phyloP scores from a whole-genome alignment of 2,888 invertebrate genomes.

The Lasioglossum villosulum region DNA sequence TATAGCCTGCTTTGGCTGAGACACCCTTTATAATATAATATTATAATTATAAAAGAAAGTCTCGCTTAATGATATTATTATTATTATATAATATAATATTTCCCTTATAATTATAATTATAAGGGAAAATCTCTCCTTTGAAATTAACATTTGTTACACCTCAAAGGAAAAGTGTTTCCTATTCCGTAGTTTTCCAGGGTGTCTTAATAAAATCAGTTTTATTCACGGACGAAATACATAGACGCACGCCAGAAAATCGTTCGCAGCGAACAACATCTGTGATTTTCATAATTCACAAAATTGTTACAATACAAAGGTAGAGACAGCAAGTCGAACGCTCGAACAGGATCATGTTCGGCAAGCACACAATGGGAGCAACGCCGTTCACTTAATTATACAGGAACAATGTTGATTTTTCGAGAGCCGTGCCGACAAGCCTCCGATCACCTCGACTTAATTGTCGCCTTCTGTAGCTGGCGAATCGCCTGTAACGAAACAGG shows the following conservation, averaged over 20 bases:
- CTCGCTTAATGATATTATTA: too few species aligned
- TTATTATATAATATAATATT: too few species aligned
- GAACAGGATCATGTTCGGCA: not conserved
- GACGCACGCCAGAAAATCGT: not conserved
- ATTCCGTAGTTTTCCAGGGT: not conserved
- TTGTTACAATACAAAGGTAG: not conserved
- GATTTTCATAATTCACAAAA: not conserved
- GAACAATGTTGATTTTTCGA: slow-evolving; percentile 13
- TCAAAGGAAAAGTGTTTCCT: too few species aligned
- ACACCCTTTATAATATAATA: too few species aligned
- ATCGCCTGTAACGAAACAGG: slow-evolving; percentile 57
- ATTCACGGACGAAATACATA: not conserved
- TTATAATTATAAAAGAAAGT: too few species aligned
- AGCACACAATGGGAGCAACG: not conserved
- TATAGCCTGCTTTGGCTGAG: too few species aligned
- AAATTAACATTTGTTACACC: too few species aligned
- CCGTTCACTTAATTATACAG: slow-evolving; percentile 21
- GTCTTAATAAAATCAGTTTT: not conserved
- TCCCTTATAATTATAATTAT: too few species aligned
- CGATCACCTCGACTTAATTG: slow-evolving; percentile 57
- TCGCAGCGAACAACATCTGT: not conserved
- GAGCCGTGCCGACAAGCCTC: not conserved
- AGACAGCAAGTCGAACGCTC: not conserved
- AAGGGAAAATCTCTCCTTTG: too few species aligned
- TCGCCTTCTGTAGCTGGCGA: slow-evolving; percentile 52